phyloP scores from a whole-genome alignment of 2,797 vertebrate species.

The Poeciliopsis paucimaculata region DNA sequence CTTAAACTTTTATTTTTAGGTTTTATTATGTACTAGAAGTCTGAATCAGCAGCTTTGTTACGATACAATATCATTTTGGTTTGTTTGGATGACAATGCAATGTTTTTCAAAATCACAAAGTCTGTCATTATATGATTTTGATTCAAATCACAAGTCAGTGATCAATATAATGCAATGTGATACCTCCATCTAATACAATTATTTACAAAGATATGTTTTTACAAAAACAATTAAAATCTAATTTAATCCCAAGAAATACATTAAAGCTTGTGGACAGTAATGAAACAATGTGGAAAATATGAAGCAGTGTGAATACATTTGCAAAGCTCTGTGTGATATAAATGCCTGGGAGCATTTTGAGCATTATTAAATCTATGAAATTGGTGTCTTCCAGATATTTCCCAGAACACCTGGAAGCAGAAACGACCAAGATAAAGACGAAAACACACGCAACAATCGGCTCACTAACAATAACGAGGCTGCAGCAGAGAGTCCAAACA shows the following conservation, averaged over 20 bases:
- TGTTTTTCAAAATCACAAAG: too few relatives aligned
- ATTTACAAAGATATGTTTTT: too few relatives aligned
- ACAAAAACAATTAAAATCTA: neutral
- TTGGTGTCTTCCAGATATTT: constrained; percentile 47
- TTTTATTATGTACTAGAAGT: neutral
- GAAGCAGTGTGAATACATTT: neutral
- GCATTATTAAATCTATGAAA: neutral
- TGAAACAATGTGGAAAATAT: neutral
- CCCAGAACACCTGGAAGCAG: constrained; percentile 23
- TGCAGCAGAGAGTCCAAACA: constrained; percentile 80
- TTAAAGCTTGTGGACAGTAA: neutral
- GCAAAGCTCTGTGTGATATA: neutral
- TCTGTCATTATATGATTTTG: too few relatives aligned
- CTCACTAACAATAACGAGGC: constrained; percentile 14
- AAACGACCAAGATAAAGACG: constrained; percentile 26
- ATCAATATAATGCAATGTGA: too few relatives aligned
- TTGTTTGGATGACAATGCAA: too few relatives aligned
- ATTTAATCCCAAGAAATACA: neutral
- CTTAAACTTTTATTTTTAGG: neutral
- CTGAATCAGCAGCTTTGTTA: too few relatives aligned
- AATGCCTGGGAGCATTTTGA: neutral
- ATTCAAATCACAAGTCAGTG: too few relatives aligned
- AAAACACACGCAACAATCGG: constrained; percentile 9
- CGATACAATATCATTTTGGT: too few relatives aligned
- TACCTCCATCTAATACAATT: too few relatives aligned